A percentile compares a stretch with the other conserved stretches of the same genome.
Conservation (phyloP, 2,797 vertebrate species). For the Gambusia yucatana region DNA sequence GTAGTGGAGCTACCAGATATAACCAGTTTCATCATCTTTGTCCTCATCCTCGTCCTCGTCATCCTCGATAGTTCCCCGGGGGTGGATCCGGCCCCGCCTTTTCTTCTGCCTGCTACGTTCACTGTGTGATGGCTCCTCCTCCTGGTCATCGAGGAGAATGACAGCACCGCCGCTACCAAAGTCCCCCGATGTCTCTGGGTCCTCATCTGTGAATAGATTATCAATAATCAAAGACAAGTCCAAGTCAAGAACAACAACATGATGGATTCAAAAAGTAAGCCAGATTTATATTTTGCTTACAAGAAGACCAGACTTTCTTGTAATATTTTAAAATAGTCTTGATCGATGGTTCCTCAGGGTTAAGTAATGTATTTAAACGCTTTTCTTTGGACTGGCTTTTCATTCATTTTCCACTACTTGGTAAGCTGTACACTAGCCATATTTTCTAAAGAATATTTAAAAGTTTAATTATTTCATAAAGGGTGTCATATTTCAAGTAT, state of each 20-base stretch:
- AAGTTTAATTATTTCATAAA: too few species aligned
- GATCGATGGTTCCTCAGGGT: neutral
- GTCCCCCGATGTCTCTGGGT: slow-evolving; percentile 95
- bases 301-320: neutral
- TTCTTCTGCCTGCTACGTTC: slow-evolving; percentile 84
- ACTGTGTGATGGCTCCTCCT: slow-evolving; percentile 82
- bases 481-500: too few species aligned
- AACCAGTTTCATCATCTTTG: slow-evolving; percentile 94
- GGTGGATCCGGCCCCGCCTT: slow-evolving; percentile 86
- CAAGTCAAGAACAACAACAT: neutral
- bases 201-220: slow-evolving; percentile 83
- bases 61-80: slow-evolving; percentile 89
- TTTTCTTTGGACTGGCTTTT: too few species aligned
- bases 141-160: slow-evolving; percentile 90
- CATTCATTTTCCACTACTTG: too few species aligned
- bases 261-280: neutral
- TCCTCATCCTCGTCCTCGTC: slow-evolving; percentile 95
- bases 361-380: neutral
- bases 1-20: slow-evolving; percentile 92
- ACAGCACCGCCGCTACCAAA: slow-evolving; percentile 91
- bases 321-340: neutral
- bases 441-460: too few species aligned
- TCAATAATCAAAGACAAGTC: slow-evolving; percentile 10
- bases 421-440: too few species aligned
- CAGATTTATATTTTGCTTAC: neutral